Base-by-base conservation (phyloP, 2,113 vertebrate species). In the Lethenteron camtschaticum region DNA sequence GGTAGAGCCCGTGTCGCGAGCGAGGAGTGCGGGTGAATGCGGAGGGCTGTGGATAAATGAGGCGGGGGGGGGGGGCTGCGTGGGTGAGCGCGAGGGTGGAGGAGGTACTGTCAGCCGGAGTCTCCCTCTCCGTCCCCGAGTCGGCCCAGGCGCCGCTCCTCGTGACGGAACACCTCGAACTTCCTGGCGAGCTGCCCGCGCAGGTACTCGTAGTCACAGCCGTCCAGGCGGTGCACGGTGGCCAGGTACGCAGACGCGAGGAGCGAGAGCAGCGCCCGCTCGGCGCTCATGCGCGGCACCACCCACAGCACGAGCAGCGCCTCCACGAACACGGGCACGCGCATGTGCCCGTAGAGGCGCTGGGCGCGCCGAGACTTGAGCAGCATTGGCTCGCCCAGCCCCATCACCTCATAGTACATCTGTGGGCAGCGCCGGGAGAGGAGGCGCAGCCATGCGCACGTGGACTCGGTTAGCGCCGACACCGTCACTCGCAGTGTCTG, bases 251-350 rank as follows among this genome's bases (percentile, higher is more conserved):
- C 68, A 0, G 87, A 84, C 71, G 90, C 79, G 14, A 77, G 78
- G 55, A 74, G 74, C 1, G 88, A 82, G 55, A 90, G 79, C 70
- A 92, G 80, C 56, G 88, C 80, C 20, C 89, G 78, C 73, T 90
- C 88, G 11, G 85, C 79, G 55, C 86, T 78, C 70, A 92, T 71
- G 4, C 82, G 78, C 9, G 89, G 89, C 16, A 90, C 79, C 11
- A 82, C 78, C 89, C 89, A 92, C 66, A 92, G 78, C 72, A 90
- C 81, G 1, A 84, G 77, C 9, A 79, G 76, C 70, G 90, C 79
- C 79, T 92, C 89, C 79, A 89, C 75, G 68, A 81, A 92, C 70
- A 90, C 82, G 0, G 89, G 89, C 76, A 89, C 87, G 24, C 88
- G 83, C 13, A 89, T 79, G 78, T 92, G 88, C 69, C 84, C 76